Percentiles rank a stretch among this genome's conserved stretches.
Evolutionary conservation across 2,888 invertebrate species (phyloP).

Genomic region (Andricus curvator): DNA sequence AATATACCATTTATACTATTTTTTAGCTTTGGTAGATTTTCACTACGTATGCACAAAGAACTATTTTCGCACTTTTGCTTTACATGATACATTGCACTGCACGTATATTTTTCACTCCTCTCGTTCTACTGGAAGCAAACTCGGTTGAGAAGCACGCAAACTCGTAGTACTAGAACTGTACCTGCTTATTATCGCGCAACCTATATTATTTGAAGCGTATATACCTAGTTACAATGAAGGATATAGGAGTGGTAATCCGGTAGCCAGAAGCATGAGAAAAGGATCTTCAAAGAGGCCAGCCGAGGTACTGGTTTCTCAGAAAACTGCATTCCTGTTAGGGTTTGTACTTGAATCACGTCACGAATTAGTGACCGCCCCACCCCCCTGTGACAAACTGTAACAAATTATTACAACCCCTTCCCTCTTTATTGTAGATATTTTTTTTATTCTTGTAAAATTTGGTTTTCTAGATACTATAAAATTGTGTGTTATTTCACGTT

Average conservation of each 20-base stretch:
- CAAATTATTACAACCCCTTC: no score
- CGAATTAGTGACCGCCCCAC: no score
- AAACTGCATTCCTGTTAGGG: conserved; percentile 15
- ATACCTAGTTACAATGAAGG: conserved; percentile 49
- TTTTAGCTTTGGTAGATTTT: background rate
- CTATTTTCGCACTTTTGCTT: conserved; percentile 35
- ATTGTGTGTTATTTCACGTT: background rate
- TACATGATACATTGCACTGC: conserved; percentile 1
- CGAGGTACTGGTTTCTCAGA: conserved; percentile 1
- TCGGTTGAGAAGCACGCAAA: conserved; percentile 42
- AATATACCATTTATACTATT: background rate
- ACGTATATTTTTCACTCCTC: conserved; percentile 24
- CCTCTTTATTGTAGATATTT: no score
- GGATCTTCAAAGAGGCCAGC: conserved; percentile 28
- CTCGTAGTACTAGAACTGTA: conserved; percentile 43
- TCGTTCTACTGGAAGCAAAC: conserved; percentile 38
- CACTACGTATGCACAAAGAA: no score
- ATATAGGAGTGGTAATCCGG: conserved; percentile 43
- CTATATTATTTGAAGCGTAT: conserved; percentile 51
- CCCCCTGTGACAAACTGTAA: no score
- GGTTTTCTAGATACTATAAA: no score
- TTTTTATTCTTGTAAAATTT: no score
- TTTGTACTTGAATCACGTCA: no score
- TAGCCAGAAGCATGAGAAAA: conserved; percentile 39
- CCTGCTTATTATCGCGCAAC: conserved; percentile 51